A percentile compares a stretch with the other conserved stretches of the same genome.
These are phyloP conservation scores for Calosoma granatense DNA, from an alignment of 1,140 invertebrate species.

Conservation along the genomic window DNA sequence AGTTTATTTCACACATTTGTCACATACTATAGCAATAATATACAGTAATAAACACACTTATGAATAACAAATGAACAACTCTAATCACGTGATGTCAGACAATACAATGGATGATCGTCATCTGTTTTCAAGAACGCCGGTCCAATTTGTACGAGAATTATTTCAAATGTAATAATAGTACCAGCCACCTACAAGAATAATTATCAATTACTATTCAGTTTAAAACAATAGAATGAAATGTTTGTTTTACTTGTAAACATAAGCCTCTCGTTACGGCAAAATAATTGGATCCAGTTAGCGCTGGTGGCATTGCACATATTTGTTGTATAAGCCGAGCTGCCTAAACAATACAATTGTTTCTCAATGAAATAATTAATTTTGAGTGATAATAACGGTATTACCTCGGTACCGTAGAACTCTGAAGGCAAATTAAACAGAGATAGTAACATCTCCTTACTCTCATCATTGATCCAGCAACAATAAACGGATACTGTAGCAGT, in stretches of 20 bases:
- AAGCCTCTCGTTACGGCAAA: background rate
- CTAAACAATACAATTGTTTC: slow-evolving; percentile 1
- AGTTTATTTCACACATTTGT: too few relatives aligned
- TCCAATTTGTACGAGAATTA: background rate
- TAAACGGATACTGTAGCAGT: slow-evolving; percentile 43
- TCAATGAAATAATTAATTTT: too few relatives aligned
- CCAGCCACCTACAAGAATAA: background rate
- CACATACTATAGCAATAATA: too few relatives aligned
- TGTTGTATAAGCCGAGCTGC: background rate
- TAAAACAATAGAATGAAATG: background rate
- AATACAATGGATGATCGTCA: background rate
- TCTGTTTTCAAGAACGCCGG: background rate
- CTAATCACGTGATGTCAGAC: too few relatives aligned
- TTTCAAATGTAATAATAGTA: background rate
- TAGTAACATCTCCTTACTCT: slow-evolving; percentile 20
- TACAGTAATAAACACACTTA: too few relatives aligned
- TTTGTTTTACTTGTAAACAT: background rate
- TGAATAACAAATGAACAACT: too few relatives aligned
- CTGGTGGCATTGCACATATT: background rate
- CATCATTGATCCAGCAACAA: slow-evolving; percentile 45
- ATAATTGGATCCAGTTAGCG: background rate
- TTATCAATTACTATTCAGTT: background rate
- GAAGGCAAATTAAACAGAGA: background rate
- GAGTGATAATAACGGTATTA: too few relatives aligned
- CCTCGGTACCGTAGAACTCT: background rate